Base-by-base conservation (phyloP, 1,140 invertebrate genomes). In the Dendrolimus kikuchii region DNA sequence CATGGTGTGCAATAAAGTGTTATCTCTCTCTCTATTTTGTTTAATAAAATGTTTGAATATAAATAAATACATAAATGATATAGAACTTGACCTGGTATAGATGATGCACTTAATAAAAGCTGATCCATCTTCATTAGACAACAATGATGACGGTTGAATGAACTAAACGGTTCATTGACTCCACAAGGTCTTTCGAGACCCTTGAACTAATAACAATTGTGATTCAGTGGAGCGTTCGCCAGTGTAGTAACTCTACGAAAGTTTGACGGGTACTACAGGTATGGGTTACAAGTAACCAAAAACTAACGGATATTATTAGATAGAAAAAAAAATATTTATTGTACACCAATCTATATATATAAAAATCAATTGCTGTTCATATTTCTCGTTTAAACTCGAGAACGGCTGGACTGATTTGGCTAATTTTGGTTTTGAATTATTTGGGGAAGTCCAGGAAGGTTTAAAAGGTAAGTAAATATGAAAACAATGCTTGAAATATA, bases 121-220 rank as follows among this genome's bases (percentile, higher is more conserved):
- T 6, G 36, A n/a, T 47, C 1, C 5, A 39, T 42, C 36, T 45
- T 38, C 6, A 43, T 9, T 5, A 42, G 10, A 6, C 10, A 36
- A 46, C 37, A 54, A 40, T 8, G 37, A 7, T 37, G 41, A 44
- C 10, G 37, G 36, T 46, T 46, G 9, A 42, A 52, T 52, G 10
- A 23, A 23, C 23, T 23, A 23, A 23, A 3, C 23, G 23, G 23
- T 23, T 23, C 23, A 23, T 23, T 23, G 23, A 3, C 23, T 51
- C 41, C 44, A 8, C 7, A 50, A 57, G 41, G 4, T 23, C 23
- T 57, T 49, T 57, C 46, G 46, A 45, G 44, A 53, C 46, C 41
- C 55, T 53, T 51, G 50, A 57, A 53, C 55, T 57, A 57, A 53
- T 57, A 65, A 64, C 58, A 68, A 68, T 65, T 58, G 56, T 46